Percentiles rank a stretch among this genome's conserved stretches.
phyloP scores from a whole-genome alignment of 2,113 vertebrate genomes.

The Sorex araneus region DNA sequence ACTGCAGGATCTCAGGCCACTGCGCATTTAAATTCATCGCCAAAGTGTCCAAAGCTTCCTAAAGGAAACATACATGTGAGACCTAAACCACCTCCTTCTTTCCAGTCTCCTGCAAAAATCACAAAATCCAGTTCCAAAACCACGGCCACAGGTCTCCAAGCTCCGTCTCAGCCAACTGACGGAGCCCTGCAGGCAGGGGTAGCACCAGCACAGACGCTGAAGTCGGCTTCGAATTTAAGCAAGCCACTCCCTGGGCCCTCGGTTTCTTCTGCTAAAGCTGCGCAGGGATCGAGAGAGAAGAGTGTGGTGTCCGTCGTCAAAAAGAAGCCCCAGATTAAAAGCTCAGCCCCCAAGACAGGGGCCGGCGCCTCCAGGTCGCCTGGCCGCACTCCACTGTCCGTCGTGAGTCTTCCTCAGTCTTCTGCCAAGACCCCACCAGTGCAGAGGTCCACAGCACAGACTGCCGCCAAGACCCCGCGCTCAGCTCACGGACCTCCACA shows the following conservation, averaged over 20 bases:
- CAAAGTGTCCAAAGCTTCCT: neutral
- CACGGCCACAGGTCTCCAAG: neutral
- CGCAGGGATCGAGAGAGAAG: constrained; percentile 77
- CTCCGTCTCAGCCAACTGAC: neutral
- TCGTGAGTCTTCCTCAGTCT: constrained; percentile 90
- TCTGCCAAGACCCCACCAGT: constrained; percentile 69
- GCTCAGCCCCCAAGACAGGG: constrained; percentile 17
- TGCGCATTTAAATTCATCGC: constrained; percentile 46
- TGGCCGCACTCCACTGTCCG: constrained; percentile 85
- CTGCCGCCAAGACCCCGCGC: constrained; percentile 65
- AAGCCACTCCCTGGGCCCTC: constrained; percentile 78
- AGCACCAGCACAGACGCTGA: constrained; percentile 68
- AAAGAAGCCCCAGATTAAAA: constrained; percentile 71
- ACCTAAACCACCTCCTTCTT: constrained; percentile 78
- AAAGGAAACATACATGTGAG: constrained; percentile 31
- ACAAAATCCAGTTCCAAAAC: constrained; percentile 80
- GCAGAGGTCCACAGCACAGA: constrained; percentile 74
- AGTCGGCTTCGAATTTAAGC: constrained; percentile 74
- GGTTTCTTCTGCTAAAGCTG: constrained; percentile 71
- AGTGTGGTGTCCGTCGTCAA: constrained; percentile 49
- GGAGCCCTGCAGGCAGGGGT: constrained; percentile 51
- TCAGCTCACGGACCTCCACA: constrained; percentile 70
- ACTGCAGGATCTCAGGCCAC: constrained; percentile 49
- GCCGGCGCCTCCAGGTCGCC: constrained; percentile 80
- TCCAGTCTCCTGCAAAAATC: constrained; percentile 72